These are phyloP conservation scores for Synergus gifuensis DNA, from an alignment of 2,888 invertebrate genomes.

Conservation along the genomic window DNA sequence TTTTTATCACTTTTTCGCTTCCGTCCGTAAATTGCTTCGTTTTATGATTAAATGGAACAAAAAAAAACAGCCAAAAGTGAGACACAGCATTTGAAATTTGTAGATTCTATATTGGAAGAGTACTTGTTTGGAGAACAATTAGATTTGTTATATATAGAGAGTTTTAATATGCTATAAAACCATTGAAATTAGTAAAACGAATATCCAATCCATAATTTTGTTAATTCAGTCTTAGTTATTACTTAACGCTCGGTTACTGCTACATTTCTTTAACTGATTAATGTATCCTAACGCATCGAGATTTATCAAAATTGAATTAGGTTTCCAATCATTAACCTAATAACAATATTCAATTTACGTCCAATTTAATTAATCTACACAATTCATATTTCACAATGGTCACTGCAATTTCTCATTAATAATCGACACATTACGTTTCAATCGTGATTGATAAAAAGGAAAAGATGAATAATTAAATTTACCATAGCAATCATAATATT, in stretches of 20 bases:
- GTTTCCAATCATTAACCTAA: background rate
- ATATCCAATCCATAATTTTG: background rate
- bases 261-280: background rate
- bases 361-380: background rate
- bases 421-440: background rate
- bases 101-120: background rate
- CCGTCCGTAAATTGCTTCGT: conserved; percentile 1
- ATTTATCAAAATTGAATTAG: conserved; percentile 14
- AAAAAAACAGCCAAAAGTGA: background rate
- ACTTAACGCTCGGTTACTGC: background rate
- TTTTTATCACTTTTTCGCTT: conserved; percentile 25
- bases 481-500: background rate
- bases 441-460: background rate
- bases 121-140: background rate
- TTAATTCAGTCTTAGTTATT: background rate
- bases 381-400: background rate
- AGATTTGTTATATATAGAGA: background rate
- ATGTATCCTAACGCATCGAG: conserved; percentile 1
- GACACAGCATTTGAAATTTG: background rate
- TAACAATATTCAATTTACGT: conserved; percentile 13
- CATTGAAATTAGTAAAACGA: background rate
- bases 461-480: background rate
- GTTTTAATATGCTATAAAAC: too few species aligned
- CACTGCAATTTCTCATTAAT: background rate
- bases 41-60: conserved; percentile 12